Percentiles rank a stretch among this genome's conserved stretches.
phyloP scores from a whole-genome alignment of 2,888 invertebrate species.

The Polyommatus icarus region DNA sequence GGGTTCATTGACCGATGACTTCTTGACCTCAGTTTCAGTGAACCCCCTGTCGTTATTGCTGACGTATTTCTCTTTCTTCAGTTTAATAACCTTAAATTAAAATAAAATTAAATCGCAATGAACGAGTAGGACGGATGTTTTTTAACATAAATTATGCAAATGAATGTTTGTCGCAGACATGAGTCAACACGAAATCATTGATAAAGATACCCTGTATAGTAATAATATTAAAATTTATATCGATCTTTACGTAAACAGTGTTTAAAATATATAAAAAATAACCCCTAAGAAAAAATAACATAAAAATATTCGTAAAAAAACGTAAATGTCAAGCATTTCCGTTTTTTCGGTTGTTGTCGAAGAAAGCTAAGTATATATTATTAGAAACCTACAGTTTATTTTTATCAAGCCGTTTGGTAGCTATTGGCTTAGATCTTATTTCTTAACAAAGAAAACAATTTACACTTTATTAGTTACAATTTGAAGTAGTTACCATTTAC shows the following conservation, averaged over 20 bases:
- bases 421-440: no score
- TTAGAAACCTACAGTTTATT: no score
- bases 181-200: not conserved
- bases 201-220: not conserved
- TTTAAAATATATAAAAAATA: no score
- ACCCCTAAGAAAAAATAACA: no score
- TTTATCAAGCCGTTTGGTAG: no score
- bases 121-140: not conserved
- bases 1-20: conserved; percentile 57
- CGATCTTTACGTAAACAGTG: not conserved
- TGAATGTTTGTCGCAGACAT: not conserved
- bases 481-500: no score
- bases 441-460: no score
- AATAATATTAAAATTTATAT: not conserved
- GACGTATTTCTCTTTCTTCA: conserved; percentile 81
- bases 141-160: not conserved
- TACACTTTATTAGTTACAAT: no score
- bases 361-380: no score
- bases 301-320: no score
- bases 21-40: conserved; percentile 59
- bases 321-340: no score
- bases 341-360: no score
- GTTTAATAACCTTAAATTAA: conserved; percentile 75
- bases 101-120: conserved; percentile 21
- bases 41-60: conserved; percentile 73